Evolutionary conservation across 2,888 invertebrate species (phyloP).

Genomic region (Tethea ocularis): DNA sequence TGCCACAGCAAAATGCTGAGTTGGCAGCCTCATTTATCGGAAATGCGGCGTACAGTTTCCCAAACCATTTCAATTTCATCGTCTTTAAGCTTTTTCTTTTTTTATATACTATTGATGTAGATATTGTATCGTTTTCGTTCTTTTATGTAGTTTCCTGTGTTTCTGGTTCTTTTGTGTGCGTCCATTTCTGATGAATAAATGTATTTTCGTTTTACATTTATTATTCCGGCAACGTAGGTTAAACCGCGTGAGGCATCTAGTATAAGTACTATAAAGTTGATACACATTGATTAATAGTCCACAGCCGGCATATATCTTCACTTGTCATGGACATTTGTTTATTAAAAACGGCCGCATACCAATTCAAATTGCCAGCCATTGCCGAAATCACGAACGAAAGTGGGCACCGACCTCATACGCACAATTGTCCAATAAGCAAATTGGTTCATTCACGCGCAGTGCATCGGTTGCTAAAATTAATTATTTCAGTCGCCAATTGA

Average conservation of each 20-base stretch:
- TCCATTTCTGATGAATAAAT: too few relatives aligned
- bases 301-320: conserved; percentile 4
- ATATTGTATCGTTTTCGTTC: too few relatives aligned
- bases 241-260: too few relatives aligned
- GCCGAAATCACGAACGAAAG: conserved; percentile 44
- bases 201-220: too few relatives aligned
- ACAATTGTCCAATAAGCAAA: conserved; percentile 45
- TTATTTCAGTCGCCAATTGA: conserved; percentile 64
- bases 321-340: not conserved
- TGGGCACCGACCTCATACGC: conserved; percentile 37
- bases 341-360: conserved; percentile 14
- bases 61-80: too few relatives aligned
- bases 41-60: too few relatives aligned
- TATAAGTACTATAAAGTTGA: not conserved
- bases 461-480: conserved; percentile 64
- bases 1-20: too few relatives aligned
- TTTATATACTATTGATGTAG: too few relatives aligned
- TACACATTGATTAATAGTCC: not conserved
- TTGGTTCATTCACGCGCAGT: conserved; percentile 47
- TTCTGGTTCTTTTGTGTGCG: not conserved
- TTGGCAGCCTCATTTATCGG: too few relatives aligned
- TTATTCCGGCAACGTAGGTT: too few relatives aligned
- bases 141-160: not conserved
- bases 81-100: too few relatives aligned
- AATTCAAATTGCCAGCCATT: conserved; percentile 31